phyloP scores from a whole-genome alignment of 2,888 invertebrate genomes.

The Germaria angustata region DNA sequence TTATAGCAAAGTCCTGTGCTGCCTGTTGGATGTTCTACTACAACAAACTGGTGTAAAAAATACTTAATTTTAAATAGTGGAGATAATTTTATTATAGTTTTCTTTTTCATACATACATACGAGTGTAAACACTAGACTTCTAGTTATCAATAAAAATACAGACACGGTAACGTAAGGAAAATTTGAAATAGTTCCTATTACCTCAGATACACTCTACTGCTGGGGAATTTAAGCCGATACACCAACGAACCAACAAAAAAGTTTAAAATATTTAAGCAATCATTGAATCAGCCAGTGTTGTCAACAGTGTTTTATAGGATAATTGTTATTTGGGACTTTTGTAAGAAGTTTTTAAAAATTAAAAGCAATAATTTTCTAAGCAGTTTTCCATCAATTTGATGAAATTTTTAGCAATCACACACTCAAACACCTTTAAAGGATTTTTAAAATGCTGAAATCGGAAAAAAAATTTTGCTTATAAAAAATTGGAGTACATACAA shows the following conservation, averaged over 20 bases:
- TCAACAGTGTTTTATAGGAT: too few relatives aligned
- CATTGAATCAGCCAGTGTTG: conserved; percentile 26
- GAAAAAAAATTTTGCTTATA: too few relatives aligned
- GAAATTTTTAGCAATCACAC: too few relatives aligned
- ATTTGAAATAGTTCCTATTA: conserved; percentile 1
- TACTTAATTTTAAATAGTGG: neutral
- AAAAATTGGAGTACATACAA: too few relatives aligned
- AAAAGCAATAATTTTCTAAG: too few relatives aligned
- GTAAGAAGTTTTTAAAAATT: too few relatives aligned
- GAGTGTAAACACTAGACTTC: neutral
- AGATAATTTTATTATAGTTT: conserved; percentile 30
- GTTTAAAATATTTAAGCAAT: conserved; percentile 10
- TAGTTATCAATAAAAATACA: conserved; percentile 3
- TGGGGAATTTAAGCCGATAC: conserved; percentile 17
- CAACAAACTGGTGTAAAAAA: neutral
- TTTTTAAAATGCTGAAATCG: too few relatives aligned
- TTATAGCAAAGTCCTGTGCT: conserved; percentile 10
- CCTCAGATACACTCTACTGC: neutral
- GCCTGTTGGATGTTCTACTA: conserved; percentile 6
- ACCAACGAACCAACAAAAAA: neutral
- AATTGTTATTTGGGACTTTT: neutral
- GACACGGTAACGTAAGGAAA: conserved; percentile 7
- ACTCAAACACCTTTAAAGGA: too few relatives aligned
- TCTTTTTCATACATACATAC: too few relatives aligned
- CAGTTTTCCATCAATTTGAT: too few relatives aligned